Percentiles rank a stretch among this genome's conserved stretches.
Conservation (phyloP, 2,113 vertebrate species). For the Campylomormyrus tamandua region DNA sequence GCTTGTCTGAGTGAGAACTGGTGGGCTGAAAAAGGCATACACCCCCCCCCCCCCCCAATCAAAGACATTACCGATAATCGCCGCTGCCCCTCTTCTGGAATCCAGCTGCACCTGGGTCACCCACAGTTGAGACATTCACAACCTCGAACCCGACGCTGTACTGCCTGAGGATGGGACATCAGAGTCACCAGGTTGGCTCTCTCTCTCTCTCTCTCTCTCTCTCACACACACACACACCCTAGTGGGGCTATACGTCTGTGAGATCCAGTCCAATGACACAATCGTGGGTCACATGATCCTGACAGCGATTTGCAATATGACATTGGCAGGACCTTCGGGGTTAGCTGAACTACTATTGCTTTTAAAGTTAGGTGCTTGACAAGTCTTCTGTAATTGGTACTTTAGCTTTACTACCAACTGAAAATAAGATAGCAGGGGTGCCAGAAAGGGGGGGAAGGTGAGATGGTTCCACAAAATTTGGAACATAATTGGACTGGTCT, state of each 20-base stretch:
- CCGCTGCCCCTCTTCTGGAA: constrained; percentile 83
- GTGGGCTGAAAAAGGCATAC: not conserved
- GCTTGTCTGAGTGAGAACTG: not conserved
- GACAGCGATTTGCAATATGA: not conserved
- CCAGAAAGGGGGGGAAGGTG: not conserved
- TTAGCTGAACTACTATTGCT: not conserved
- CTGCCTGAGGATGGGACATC: constrained; percentile 54
- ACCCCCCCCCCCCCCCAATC: not conserved
- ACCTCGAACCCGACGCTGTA: constrained; percentile 93
- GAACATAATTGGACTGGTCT: not conserved
- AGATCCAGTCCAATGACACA: not conserved
- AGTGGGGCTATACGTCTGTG: not conserved
- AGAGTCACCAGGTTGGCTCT: not conserved
- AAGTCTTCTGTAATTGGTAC: not conserved
- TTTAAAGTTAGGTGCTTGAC: not conserved
- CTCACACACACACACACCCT: not conserved
- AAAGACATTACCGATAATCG: constrained; percentile 79
- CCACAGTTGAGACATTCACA: constrained; percentile 67
- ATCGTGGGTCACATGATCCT: not conserved
- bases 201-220: too few species aligned
- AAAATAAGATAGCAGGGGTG: not conserved
- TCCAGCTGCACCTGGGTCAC: constrained; percentile 67
- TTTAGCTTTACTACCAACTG: not conserved
- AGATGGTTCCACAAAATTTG: not conserved
- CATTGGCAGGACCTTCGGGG: not conserved